Evolutionary conservation across 2,888 invertebrate species (phyloP).

Genomic region (Pomacea canaliculata): DNA sequence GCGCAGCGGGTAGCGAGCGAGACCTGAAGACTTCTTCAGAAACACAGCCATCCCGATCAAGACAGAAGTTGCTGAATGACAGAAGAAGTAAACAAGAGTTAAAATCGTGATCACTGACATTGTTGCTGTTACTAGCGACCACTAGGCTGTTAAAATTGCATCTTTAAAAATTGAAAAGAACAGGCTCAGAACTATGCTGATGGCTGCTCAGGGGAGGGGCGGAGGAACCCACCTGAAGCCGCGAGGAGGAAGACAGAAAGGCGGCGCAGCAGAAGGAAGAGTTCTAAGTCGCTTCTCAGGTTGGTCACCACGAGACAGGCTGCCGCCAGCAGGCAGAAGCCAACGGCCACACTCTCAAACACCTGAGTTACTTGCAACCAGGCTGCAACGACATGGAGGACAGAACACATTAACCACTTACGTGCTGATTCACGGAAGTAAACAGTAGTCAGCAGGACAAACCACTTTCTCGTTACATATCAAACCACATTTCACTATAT

Average conservation of each 20-base stretch:
- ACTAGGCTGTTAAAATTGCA: background rate
- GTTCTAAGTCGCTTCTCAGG: conserved; percentile 17
- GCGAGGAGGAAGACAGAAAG: conserved; percentile 28
- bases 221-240: conserved; percentile 16
- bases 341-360: conserved; percentile 28
- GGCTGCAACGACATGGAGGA: conserved; percentile 17
- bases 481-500: too few species aligned
- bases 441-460: too few species aligned
- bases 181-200: background rate
- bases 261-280: conserved; percentile 20
- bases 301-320: conserved; percentile 12
- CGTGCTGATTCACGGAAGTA: too few species aligned
- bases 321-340: conserved; percentile 16
- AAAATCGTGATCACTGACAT: too few species aligned
- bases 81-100: too few species aligned
- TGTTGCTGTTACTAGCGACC: too few species aligned
- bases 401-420: too few species aligned
- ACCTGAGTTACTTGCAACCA: conserved; percentile 35
- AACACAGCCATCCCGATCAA: conserved; percentile 32
- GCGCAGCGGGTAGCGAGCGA: conserved; percentile 27
- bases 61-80: conserved; percentile 23
- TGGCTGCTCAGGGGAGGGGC: background rate
- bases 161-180: background rate
- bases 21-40: conserved; percentile 31
- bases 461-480: too few species aligned